Evolutionary conservation across 2,797 vertebrate genomes (phyloP).

Genomic region (Crenuchus spilurus): DNA sequence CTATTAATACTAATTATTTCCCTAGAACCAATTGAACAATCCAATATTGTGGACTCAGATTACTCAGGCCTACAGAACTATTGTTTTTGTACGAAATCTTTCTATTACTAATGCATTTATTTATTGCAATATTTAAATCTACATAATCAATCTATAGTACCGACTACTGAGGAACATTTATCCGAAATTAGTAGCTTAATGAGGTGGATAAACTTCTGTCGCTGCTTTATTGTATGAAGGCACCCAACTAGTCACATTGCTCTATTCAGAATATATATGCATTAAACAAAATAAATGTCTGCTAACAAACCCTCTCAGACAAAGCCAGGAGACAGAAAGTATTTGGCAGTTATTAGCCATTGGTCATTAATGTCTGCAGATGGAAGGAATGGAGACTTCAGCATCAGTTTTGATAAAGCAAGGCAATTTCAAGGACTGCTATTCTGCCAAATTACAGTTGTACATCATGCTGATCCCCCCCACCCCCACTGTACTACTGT

Average conservation of each 20-base stretch:
- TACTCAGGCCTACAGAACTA: not conserved
- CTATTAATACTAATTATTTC: too few species aligned
- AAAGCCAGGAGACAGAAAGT: slow-evolving; percentile 26
- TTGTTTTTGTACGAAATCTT: not conserved
- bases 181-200: slow-evolving; percentile 94
- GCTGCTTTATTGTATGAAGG: slow-evolving; percentile 84
- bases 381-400: slow-evolving; percentile 51
- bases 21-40: too few species aligned
- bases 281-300: not conserved
- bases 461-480: slow-evolving; percentile 73
- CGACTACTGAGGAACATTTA: slow-evolving; percentile 90
- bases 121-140: not conserved
- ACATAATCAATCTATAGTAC: slow-evolving; percentile 77
- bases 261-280: not conserved
- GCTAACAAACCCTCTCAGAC: not conserved
- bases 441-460: slow-evolving; percentile 75
- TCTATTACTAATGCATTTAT: not conserved
- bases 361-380: slow-evolving; percentile 65
- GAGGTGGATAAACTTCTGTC: slow-evolving; percentile 92
- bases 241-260: not conserved
- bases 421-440: slow-evolving; percentile 75
- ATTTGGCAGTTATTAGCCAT: slow-evolving; percentile 73
- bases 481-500: slow-evolving; percentile 64
- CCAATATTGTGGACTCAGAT: too few species aligned
- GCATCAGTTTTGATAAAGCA: slow-evolving; percentile 77